A percentile compares a stretch with the other conserved stretches of the same genome.
These are phyloP conservation scores for Pipistrellus pygmaeus DNA, from an alignment of 2,797 vertebrate genomes.

Conservation along the genomic window DNA sequence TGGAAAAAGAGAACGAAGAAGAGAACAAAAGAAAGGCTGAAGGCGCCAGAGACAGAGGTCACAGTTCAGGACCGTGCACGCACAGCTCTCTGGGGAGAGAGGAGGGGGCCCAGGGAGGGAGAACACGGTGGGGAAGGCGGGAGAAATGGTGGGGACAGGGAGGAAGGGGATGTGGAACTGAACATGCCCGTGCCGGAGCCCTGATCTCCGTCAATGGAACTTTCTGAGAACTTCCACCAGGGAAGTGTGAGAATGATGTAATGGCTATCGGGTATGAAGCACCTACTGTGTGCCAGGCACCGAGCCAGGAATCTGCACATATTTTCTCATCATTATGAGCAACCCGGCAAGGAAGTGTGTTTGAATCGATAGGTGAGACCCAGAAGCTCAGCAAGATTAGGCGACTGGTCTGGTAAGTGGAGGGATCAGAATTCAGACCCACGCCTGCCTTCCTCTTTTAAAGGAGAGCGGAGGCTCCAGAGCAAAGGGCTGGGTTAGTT, in stretches of 20 bases:
- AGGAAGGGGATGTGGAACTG: background rate
- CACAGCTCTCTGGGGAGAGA: background rate
- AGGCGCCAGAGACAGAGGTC: background rate
- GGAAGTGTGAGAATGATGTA: background rate
- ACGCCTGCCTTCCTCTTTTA: background rate
- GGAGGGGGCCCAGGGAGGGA: background rate
- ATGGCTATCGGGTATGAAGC: background rate
- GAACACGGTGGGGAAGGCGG: rapidly evolving
- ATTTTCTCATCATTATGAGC: background rate
- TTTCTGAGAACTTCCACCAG: background rate
- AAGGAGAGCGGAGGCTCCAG: background rate
- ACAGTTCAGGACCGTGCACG: background rate
- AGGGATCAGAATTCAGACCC: background rate
- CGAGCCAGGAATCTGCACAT: background rate
- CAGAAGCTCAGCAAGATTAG: background rate
- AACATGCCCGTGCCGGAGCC: rapidly evolving
- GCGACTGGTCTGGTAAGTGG: background rate
- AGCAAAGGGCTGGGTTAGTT: no score
- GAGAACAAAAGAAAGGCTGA: background rate
- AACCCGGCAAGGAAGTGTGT: background rate
- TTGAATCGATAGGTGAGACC: background rate
- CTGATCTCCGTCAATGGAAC: background rate
- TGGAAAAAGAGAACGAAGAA: background rate
- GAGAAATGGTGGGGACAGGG: rapidly evolving
- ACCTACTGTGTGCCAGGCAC: background rate